Evolutionary conservation across 2,888 invertebrate genomes (phyloP).

Genomic region (Pyrrhia umbra): DNA sequence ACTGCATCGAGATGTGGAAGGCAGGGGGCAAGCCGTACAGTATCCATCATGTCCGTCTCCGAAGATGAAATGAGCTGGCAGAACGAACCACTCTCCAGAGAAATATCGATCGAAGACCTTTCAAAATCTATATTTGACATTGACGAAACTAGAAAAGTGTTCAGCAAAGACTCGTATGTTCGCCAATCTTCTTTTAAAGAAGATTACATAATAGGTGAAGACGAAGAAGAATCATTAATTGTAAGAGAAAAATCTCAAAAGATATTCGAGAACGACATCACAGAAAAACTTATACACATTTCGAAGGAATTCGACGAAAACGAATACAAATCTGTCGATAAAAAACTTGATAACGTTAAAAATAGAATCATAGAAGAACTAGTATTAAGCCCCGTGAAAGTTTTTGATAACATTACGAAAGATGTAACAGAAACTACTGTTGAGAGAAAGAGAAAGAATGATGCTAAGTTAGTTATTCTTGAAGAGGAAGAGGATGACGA

Average conservation of each 20-base stretch:
- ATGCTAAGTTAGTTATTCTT: constrained; percentile 76
- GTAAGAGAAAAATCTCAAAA: constrained; percentile 84
- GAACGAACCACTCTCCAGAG: constrained; percentile 89
- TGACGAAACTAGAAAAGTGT: constrained; percentile 87
- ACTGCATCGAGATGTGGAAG: constrained; percentile 76
- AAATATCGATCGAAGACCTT: constrained; percentile 90
- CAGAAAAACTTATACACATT: constrained; percentile 85
- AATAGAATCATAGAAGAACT: constrained; percentile 86
- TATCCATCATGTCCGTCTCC: constrained; percentile 92
- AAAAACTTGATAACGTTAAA: constrained; percentile 81
- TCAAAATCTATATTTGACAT: constrained; percentile 88
- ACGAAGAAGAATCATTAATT: constrained; percentile 83
- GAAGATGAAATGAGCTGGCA: constrained; percentile 91
- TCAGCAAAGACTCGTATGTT: constrained; percentile 86
- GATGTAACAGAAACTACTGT: constrained; percentile 80
- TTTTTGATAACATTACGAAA: constrained; percentile 82
- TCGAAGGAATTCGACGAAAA: constrained; percentile 84
- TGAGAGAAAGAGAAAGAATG: constrained; percentile 79
- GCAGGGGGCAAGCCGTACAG: constrained; percentile 84
- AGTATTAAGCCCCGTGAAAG: constrained; percentile 79
- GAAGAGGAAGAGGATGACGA: constrained; percentile 91
- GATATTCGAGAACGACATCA: constrained; percentile 86
- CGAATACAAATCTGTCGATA: constrained; percentile 76
- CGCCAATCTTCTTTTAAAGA: constrained; percentile 87
- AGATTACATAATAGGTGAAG: constrained; percentile 82